Evolutionary conservation across 2,113 vertebrate genomes (phyloP).

Genomic region (Oncorhynchus nerka): DNA sequence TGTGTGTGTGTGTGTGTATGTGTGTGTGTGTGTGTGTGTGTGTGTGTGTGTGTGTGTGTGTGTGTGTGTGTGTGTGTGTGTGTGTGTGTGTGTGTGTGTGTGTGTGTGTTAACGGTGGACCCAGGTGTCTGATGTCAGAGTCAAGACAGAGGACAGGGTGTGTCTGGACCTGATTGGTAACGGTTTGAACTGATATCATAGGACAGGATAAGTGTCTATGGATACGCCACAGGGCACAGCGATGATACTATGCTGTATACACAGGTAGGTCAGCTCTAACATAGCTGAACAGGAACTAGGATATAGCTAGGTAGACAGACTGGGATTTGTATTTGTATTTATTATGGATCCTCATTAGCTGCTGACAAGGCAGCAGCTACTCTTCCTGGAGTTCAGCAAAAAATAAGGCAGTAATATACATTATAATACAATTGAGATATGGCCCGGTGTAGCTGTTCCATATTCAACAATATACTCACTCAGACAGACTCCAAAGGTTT

Average conservation of each 20-base stretch:
- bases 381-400: no score
- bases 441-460: not conserved
- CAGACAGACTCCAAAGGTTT: no score
- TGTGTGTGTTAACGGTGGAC: slow-evolving; percentile 9
- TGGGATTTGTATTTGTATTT: no score
- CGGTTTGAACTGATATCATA: slow-evolving; percentile 45
- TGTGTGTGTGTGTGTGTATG: slow-evolving; percentile 27
- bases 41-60: slow-evolving; percentile 17
- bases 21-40: slow-evolving; percentile 23
- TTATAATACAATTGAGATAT: not conserved
- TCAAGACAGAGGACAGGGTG: slow-evolving; percentile 42
- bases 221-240: not conserved
- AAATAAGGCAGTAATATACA: no score
- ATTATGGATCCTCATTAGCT: no score
- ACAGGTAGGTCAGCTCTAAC: slow-evolving; percentile 13
- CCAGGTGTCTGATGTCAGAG: slow-evolving; percentile 23
- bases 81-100: slow-evolving; percentile 26
- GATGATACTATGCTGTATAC: slow-evolving; percentile 9
- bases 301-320: no score
- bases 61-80: slow-evolving; percentile 28
- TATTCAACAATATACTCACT: no score
- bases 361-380: no score
- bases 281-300: not conserved
- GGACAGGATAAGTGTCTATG: not conserved
- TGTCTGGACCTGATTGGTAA: slow-evolving; percentile 45